Percentiles rank a stretch among this genome's conserved stretches.
Conservation (phyloP, 2,113 vertebrate genomes). For the Coracopsis vasa region DNA sequence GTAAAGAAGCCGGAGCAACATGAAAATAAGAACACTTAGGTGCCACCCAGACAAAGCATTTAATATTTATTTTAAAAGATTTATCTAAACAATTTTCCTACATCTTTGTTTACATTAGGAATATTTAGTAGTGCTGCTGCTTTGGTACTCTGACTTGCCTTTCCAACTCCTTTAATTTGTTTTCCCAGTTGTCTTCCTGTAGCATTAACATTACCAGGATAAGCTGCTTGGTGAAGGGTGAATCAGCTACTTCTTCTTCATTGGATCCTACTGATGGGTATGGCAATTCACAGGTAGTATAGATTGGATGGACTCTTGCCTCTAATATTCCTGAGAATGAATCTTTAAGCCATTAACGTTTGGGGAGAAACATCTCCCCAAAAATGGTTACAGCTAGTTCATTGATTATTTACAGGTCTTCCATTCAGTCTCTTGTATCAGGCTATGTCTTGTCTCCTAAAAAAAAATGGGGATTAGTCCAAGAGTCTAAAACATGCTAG, state of each 20-base stretch:
- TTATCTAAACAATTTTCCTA: neutral
- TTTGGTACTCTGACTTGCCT: neutral
- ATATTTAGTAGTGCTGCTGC: neutral
- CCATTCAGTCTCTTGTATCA: neutral
- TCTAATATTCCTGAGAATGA: neutral
- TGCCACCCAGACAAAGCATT: neutral
- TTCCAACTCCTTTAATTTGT: neutral
- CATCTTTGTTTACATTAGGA: neutral
- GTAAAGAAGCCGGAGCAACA: neutral
- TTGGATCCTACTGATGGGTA: neutral
- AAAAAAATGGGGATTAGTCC: neutral
- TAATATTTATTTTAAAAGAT: neutral
- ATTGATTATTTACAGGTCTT: neutral
- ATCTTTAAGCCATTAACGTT: neutral
- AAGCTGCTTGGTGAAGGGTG: neutral
- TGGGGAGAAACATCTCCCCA: neutral
- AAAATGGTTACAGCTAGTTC: neutral
- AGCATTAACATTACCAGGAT: neutral
- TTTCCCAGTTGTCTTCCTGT: neutral
- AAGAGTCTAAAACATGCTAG: neutral
- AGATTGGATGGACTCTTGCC: neutral
- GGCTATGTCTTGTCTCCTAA: neutral
- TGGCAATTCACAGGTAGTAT: neutral
- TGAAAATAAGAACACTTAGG: neutral
- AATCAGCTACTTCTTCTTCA: neutral